A percentile compares a stretch with the other conserved stretches of the same genome.
Evolutionary conservation across 2,797 vertebrate genomes (phyloP).

Genomic region (Florisuga fusca): DNA sequence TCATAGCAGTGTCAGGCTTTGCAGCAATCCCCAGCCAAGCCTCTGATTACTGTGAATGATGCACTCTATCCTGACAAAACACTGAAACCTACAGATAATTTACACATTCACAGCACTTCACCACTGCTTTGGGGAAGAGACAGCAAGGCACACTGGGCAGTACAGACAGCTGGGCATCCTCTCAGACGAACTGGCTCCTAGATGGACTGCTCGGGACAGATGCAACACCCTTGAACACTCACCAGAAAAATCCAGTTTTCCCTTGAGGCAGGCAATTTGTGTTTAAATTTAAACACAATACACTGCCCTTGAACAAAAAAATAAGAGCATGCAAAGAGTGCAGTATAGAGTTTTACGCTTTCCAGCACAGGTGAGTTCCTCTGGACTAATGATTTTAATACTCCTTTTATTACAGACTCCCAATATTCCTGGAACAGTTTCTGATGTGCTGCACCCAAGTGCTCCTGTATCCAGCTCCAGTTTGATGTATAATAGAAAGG

Average conservation of each 20-base stretch:
- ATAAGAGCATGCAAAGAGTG: neutral
- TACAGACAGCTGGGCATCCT: neutral
- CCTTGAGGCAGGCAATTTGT: neutral
- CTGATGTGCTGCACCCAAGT: neutral
- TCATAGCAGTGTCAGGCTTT: neutral
- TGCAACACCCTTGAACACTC: neutral
- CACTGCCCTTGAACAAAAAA: neutral
- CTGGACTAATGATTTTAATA: neutral
- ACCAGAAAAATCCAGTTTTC: neutral
- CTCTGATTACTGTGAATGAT: neutral
- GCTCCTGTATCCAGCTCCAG: neutral
- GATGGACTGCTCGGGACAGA: neutral
- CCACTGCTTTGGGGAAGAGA: neutral
- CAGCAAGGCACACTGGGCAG: neutral
- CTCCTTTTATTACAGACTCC: neutral
- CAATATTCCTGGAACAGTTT: neutral
- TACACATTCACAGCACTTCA: neutral
- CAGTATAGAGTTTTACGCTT: neutral
- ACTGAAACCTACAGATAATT: neutral
- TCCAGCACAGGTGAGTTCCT: neutral
- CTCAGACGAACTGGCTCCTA: neutral
- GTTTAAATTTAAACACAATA: neutral
- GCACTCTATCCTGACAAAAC: neutral
- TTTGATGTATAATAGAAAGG: neutral
- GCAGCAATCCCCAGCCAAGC: neutral